These are phyloP conservation scores for Plutomurus gul DNA, from an alignment of 1,140 invertebrate genomes.

Conservation along the genomic window DNA sequence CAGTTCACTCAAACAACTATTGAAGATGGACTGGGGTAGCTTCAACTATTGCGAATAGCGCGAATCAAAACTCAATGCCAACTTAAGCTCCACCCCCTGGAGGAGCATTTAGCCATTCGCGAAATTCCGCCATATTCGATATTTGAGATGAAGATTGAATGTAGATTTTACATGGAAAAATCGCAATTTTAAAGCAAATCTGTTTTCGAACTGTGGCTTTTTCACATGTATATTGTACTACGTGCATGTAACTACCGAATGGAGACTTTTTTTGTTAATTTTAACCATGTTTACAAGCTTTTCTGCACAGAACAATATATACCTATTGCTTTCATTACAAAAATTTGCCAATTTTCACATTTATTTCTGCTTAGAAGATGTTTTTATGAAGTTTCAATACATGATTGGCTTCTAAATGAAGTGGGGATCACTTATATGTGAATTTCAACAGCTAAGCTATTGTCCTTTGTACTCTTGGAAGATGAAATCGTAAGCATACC, in stretches of 20 bases:
- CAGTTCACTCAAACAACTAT: constrained; percentile 17
- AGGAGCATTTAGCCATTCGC: constrained; percentile 21
- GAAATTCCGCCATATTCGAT: constrained; percentile 33
- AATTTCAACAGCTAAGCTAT: too few relatives aligned
- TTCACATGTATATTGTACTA: too few relatives aligned
- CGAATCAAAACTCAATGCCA: constrained; percentile 16
- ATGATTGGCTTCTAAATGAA: too few relatives aligned
- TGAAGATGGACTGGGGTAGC: not conserved
- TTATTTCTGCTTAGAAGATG: not conserved
- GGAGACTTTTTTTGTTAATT: not conserved
- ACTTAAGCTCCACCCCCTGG: constrained; percentile 9
- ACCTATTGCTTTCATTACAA: constrained; percentile 1
- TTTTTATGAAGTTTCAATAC: not conserved
- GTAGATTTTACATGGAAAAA: not conserved
- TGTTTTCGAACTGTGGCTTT: too few relatives aligned
- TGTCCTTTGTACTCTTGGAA: too few relatives aligned
- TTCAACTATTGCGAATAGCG: not conserved
- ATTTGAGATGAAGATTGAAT: not conserved
- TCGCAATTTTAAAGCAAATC: not conserved
- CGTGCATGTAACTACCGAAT: not conserved
- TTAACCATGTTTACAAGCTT: not conserved
- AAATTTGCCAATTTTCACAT: not conserved
- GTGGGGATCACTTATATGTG: too few relatives aligned
- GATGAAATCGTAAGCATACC: too few relatives aligned
- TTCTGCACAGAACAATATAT: not conserved